Evolutionary conservation across 1,140 invertebrate genomes (phyloP).

Genomic region (Orchesella cincta): DNA sequence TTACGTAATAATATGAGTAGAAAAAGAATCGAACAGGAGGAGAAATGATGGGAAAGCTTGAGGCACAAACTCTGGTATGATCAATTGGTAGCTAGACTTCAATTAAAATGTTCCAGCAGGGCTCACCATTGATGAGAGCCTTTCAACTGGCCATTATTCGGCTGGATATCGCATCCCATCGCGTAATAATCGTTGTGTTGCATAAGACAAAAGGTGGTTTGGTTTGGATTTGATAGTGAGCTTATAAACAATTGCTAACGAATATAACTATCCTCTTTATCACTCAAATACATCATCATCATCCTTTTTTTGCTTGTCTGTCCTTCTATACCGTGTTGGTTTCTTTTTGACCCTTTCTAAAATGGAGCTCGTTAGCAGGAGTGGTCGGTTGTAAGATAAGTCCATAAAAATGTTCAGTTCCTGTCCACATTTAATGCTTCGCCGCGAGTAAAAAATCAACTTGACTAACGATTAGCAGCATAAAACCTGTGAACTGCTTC

Average conservation of each 20-base stretch:
- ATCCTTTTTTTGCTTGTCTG: not conserved
- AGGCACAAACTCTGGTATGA: not conserved
- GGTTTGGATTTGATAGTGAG: too few species aligned
- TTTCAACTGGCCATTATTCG: slow-evolving; percentile 25
- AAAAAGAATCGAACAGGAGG: too few species aligned
- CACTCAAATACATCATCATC: slow-evolving; percentile 23
- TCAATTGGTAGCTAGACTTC: not conserved
- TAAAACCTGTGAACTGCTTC: slow-evolving; percentile 25
- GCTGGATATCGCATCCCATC: too few species aligned
- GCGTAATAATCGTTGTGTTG: too few species aligned
- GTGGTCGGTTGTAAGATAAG: not conserved
- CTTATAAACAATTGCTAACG: too few species aligned
- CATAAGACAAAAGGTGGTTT: too few species aligned
- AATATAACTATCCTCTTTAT: not conserved
- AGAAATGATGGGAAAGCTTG: not conserved
- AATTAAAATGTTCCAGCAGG: slow-evolving; percentile 26
- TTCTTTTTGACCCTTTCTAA: too few species aligned
- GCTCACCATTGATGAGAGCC: slow-evolving; percentile 21
- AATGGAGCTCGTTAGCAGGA: slow-evolving; percentile 22
- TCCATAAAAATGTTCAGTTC: slow-evolving; percentile 18
- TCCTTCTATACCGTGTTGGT: not conserved
- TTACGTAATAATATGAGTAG: too few species aligned
- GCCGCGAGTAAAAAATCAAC: not conserved
- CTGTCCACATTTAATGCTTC: slow-evolving; percentile 16
- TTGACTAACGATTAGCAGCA: not conserved